Evolutionary conservation across 1,140 invertebrate genomes (phyloP).

Genomic region (Maniola jurtina): DNA sequence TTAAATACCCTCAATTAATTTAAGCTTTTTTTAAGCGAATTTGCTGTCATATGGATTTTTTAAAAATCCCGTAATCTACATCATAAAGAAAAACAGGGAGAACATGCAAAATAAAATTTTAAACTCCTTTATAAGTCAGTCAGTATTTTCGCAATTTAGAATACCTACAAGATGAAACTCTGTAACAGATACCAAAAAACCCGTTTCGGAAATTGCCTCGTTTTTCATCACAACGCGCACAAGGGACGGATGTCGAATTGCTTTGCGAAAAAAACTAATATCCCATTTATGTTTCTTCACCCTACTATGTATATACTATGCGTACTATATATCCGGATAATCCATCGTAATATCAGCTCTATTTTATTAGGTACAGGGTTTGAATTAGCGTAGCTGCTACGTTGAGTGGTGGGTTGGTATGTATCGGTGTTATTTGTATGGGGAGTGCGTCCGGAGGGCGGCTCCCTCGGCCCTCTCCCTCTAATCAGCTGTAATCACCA

Average conservation of each 20-base stretch:
- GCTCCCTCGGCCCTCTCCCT: constrained; percentile 50
- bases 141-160: no score
- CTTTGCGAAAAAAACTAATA: constrained; percentile 69
- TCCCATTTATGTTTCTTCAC: constrained; percentile 66
- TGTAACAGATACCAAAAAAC: constrained; percentile 35
- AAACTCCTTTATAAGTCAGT: no score
- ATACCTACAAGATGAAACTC: constrained; percentile 7
- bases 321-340: constrained; percentile 15
- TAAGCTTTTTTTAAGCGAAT: no score
- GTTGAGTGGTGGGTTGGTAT: constrained; percentile 41
- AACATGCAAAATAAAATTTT: no score
- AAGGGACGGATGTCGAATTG: constrained; percentile 54
- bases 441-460: constrained; percentile 65
- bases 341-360: constrained; percentile 14
- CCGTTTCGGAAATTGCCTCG: constrained; percentile 59
- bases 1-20: no score
- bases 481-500: constrained; percentile 78
- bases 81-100: no score
- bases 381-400: constrained; percentile 23
- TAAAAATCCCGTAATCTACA: no score
- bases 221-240: constrained; percentile 69
- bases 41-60: no score
- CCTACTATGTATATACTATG: constrained; percentile 37
- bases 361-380: constrained; percentile 31
- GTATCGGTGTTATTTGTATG: constrained; percentile 74